Percentiles rank a stretch among this genome's conserved stretches.
Evolutionary conservation across 2,888 invertebrate species (phyloP).

Genomic region (Dione vanillae): DNA sequence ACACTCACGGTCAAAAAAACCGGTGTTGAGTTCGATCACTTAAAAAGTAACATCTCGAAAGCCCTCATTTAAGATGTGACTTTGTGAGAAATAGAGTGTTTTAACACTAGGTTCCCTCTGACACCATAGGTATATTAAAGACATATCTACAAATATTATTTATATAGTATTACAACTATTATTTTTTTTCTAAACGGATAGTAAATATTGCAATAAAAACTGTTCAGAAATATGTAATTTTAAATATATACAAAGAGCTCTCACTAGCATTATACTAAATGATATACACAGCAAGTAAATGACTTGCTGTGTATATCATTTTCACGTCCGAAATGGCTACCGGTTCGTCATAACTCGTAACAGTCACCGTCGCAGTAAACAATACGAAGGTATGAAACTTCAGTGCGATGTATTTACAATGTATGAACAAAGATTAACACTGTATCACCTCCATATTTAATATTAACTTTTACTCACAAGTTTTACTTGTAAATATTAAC

Average conservation of each 20-base stretch:
- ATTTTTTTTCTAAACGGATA: no score
- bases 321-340: conserved; percentile 22
- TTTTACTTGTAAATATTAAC: not conserved
- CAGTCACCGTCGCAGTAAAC: conserved; percentile 13
- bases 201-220: no score
- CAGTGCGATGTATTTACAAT: conserved; percentile 6
- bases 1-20: not conserved
- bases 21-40: not conserved
- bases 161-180: no score
- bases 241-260: not conserved
- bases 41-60: not conserved
- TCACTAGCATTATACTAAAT: conserved; percentile 11
- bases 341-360: conserved; percentile 19
- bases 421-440: conserved; percentile 9
- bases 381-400: conserved; percentile 19
- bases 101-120: not conserved
- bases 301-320: no score
- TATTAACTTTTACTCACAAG: not conserved
- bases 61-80: not conserved
- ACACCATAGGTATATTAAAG: no score
- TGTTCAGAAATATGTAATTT: no score
- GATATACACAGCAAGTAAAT: conserved; percentile 20
- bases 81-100: not conserved
- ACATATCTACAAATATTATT: no score
- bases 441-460: not conserved